Conservation (phyloP, 2,888 invertebrate species). For the Pandemis heparana region DNA sequence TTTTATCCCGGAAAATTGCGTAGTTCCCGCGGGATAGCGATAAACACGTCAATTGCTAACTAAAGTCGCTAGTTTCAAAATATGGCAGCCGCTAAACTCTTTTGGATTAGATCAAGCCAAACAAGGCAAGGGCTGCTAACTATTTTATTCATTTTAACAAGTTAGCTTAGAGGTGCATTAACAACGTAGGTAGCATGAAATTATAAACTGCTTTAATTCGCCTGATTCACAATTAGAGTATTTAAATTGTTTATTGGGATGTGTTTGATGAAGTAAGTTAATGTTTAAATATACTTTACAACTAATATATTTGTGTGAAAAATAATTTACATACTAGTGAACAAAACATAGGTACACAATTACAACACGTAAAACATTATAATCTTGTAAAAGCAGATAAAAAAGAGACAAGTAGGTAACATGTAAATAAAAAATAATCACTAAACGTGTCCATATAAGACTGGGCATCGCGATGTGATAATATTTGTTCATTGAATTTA, state of each 20-base stretch:
- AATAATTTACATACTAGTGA: too few relatives aligned
- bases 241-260: too few relatives aligned
- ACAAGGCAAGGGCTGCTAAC: conserved; percentile 14
- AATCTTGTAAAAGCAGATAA: too few relatives aligned
- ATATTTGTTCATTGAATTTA: conserved; percentile 2
- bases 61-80: too few relatives aligned
- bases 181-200: neutral
- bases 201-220: conserved; percentile 8
- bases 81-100: neutral
- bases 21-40: too few relatives aligned
- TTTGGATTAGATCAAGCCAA: conserved; percentile 13
- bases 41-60: too few relatives aligned
- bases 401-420: neutral
- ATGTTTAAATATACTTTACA: too few relatives aligned
- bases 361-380: too few relatives aligned
- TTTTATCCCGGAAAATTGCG: too few relatives aligned
- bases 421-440: neutral
- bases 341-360: too few relatives aligned
- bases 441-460: conserved; percentile 1
- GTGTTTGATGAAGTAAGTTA: too few relatives aligned
- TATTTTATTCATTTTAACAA: conserved; percentile 29
- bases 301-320: too few relatives aligned
- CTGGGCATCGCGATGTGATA: conserved; percentile 1
- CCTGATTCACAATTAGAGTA: neutral
- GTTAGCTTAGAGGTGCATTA: conserved; percentile 7